Evolutionary conservation across 2,888 invertebrate genomes (phyloP), one percentile per base, ranked within the genome.

Genomic region (Lydus trimaculatus): DNA sequence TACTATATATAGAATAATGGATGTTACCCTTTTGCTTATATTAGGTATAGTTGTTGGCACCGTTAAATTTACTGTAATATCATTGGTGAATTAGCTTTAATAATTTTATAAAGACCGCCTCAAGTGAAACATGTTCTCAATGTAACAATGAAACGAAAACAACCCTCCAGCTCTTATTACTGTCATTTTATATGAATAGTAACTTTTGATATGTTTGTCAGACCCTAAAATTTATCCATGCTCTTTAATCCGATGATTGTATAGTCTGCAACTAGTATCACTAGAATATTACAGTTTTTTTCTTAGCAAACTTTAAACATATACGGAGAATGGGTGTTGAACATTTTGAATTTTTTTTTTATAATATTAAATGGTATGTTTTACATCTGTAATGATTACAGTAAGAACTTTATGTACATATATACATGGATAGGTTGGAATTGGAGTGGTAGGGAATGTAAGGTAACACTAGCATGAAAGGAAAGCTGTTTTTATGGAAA

Each of bases 121-220:
- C 61, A 61, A 60, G 66, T 59, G 69, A 65, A 65, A 69, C 69
- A 59, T 65, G 69, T 63, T 63, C 33, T 31, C 25, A 39, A 58
- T 69, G 39, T 39, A 69, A 63, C 33, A 33, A 56, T 69, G 65
- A 59, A 69, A 69, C 63, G 63, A 64, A 69, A 72, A 67, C 67
- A 67, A 64, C 71, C 69, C 43, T 48, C 56, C 62, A 72, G 74
- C 69, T 76, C 70, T 66, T 60, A 69, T 76, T 76, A 70, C 76
- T 72, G 76, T 76, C 76, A 76, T 56, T 60, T 63, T 36, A 63
- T 67, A 48, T 73, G 69, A 75, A 74, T 70, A 65, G 72, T 56
- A 67, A 74, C 72, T 70, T 67, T 72, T 72, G 72, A 71, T 68
- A 58, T 63, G 66, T 59, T 48, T 72, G 73, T 71, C 74, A 71